Evolutionary conservation across 2,888 invertebrate genomes (phyloP).

Genomic region (Acanthosepion esculentum): DNA sequence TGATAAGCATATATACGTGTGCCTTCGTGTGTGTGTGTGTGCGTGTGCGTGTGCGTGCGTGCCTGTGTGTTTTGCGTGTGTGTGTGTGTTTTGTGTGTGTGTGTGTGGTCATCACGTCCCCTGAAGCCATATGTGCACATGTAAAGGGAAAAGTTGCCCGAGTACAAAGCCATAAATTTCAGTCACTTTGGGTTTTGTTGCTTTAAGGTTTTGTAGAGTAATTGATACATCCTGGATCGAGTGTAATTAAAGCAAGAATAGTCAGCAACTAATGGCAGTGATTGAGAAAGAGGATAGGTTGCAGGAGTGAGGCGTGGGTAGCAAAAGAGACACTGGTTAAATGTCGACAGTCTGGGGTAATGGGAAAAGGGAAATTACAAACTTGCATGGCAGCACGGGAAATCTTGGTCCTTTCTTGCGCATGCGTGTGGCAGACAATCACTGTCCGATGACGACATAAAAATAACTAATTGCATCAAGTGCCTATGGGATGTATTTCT

Average conservation of each 20-base stretch:
- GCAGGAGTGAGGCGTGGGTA: not conserved
- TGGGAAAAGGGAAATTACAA: not conserved
- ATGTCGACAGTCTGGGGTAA: not conserved
- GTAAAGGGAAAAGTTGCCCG: not conserved
- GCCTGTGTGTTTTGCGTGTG: not conserved
- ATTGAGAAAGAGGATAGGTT: not conserved
- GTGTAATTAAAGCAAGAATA: constrained; percentile 18
- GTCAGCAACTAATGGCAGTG: not conserved
- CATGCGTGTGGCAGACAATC: not conserved
- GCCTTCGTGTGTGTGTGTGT: too few relatives aligned
- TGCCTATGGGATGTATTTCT: not conserved
- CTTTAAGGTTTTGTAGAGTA: constrained; percentile 8
- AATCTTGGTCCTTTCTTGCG: not conserved
- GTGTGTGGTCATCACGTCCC: not conserved
- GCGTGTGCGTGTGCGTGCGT: not conserved
- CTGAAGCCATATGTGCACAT: constrained; percentile 33
- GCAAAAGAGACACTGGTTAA: not conserved
- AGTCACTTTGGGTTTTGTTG: not conserved
- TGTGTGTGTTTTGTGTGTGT: not conserved
- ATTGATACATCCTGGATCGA: constrained; percentile 33
- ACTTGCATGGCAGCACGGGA: not conserved
- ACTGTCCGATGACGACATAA: not conserved
- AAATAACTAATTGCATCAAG: not conserved
- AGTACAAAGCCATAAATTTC: constrained; percentile 8
- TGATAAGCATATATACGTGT: too few relatives aligned